Evolutionary conservation across 2,113 vertebrate species (phyloP).

Genomic region (Patagioenas fasciata): DNA sequence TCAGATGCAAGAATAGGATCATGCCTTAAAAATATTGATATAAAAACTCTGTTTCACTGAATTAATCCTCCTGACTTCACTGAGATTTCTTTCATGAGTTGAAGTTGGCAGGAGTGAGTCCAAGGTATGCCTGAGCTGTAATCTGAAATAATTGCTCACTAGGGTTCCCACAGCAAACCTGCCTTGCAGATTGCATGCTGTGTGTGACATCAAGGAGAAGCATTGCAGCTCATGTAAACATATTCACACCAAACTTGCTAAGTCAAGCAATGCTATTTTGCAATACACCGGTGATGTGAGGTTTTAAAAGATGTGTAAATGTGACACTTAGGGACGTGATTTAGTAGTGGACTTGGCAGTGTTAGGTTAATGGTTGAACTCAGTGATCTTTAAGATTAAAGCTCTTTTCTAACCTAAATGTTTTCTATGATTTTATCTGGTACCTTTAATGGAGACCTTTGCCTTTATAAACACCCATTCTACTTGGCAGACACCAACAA

Average conservation of each 20-base stretch:
- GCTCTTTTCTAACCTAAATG: no score
- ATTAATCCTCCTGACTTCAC: neutral
- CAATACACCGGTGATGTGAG: rapidly evolving
- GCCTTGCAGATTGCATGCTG: no score
- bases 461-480: neutral
- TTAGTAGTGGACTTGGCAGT: no score
- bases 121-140: neutral
- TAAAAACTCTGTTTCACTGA: neutral
- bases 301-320: no score
- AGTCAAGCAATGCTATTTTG: neutral
- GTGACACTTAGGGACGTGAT: no score
- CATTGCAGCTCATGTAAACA: rapidly evolving
- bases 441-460: neutral
- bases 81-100: neutral
- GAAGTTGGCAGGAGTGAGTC: neutral
- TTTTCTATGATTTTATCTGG: neutral
- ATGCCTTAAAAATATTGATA: neutral
- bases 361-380: no score
- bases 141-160: neutral
- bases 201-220: neutral
- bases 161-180: neutral
- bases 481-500: neutral
- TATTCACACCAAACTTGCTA: neutral
- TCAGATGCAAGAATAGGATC: neutral
- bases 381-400: no score